A percentile compares a stretch with the other conserved stretches of the same genome.
Evolutionary conservation across 2,888 invertebrate genomes (phyloP).

Genomic region (Smittia sp.): DNA sequence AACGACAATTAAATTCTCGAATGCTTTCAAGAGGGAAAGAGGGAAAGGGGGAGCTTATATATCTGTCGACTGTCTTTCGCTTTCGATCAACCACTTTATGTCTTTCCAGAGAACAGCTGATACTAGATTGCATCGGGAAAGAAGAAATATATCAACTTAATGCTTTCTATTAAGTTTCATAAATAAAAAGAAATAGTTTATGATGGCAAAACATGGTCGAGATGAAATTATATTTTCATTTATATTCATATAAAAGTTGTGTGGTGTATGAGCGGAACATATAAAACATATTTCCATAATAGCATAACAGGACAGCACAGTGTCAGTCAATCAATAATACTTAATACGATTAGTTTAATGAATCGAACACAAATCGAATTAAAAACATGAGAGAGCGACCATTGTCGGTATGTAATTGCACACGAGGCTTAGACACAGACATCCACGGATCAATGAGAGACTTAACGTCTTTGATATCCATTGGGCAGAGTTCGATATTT

Average conservation of each 20-base stretch:
- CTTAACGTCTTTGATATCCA: not conserved
- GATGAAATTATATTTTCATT: conserved; percentile 2
- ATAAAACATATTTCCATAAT: conserved; percentile 1
- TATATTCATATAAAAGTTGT: not conserved
- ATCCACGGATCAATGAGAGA: not conserved
- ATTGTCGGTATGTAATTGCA: too few species aligned
- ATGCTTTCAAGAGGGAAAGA: too few species aligned
- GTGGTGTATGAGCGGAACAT: not conserved
- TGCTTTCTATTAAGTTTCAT: conserved; percentile 12
- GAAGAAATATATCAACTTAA: conserved; percentile 29
- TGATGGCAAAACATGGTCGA: not conserved
- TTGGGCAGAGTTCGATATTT: conserved; percentile 28
- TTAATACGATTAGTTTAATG: not conserved
- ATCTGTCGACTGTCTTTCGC: not conserved
- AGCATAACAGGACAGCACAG: conserved; percentile 26
- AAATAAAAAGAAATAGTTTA: conserved; percentile 10
- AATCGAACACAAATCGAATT: not conserved
- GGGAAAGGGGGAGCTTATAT: not conserved
- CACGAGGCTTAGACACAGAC: not conserved
- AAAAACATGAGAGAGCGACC: not conserved
- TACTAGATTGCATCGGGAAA: conserved; percentile 51
- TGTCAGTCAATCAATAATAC: conserved; percentile 29
- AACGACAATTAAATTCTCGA: too few species aligned
- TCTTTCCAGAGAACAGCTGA: conserved; percentile 66
- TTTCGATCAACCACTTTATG: conserved; percentile 51